phyloP scores from a whole-genome alignment of 1,140 invertebrate genomes.

The Saccostrea cuccullata region DNA sequence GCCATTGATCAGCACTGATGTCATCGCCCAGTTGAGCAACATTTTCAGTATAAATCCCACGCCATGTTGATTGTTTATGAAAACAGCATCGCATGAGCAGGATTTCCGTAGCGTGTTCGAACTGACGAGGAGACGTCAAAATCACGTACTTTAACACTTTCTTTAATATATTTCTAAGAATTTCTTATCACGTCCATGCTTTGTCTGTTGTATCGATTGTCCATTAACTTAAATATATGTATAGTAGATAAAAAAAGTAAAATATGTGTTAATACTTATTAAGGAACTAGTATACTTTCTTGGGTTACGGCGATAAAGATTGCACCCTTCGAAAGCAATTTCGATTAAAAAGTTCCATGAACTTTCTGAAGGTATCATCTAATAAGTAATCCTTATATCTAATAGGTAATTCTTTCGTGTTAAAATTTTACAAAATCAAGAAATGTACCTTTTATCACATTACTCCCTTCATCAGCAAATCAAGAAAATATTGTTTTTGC shows the following conservation, averaged over 20 bases:
- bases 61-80: not conserved
- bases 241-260: not conserved
- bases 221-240: not conserved
- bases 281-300: not conserved
- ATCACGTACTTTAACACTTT: not conserved
- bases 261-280: no score
- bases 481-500: not conserved
- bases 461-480: not conserved
- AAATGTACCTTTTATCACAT: no score
- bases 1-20: conserved; percentile 6
- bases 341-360: no score
- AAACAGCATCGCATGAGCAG: not conserved
- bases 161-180: not conserved
- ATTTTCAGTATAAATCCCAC: not conserved
- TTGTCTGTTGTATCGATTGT: not conserved
- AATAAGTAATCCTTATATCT: no score
- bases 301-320: not conserved
- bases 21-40: not conserved
- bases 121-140: not conserved
- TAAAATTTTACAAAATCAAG: no score
- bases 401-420: no score
- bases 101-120: not conserved
- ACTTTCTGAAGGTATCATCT: no score
- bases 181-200: not conserved
- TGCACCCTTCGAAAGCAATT: no score